Evolutionary conservation across 2,797 vertebrate genomes (phyloP).

Genomic region (Enteromius afrohamiltoni): DNA sequence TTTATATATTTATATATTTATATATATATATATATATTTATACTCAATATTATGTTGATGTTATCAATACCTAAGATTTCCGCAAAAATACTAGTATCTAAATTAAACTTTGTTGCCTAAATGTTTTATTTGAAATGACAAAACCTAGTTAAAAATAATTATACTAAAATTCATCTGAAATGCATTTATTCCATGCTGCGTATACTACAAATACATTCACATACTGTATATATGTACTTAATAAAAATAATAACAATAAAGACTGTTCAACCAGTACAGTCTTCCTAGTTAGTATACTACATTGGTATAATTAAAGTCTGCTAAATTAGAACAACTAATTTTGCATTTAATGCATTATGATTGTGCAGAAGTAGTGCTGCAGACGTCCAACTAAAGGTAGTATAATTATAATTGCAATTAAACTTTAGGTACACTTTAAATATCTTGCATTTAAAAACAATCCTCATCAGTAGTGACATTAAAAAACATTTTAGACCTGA

Average conservation of each 20-base stretch:
- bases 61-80: background rate
- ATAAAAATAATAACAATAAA: background rate
- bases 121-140: background rate
- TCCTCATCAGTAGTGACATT: background rate
- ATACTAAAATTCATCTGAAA: background rate
- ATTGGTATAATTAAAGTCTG: background rate
- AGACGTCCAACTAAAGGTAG: background rate
- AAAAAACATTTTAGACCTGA: background rate
- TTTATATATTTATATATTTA: too few species aligned
- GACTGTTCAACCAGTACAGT: background rate
- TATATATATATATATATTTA: too few species aligned
- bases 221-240: background rate
- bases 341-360: background rate
- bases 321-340: background rate
- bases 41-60: background rate
- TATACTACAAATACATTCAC: background rate
- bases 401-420: background rate
- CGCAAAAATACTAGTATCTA: background rate
- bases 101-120: too few species aligned
- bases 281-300: background rate
- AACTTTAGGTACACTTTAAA: background rate
- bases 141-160: background rate
- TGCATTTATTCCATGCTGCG: background rate
- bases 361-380: background rate
- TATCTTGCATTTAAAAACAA: background rate